Evolutionary conservation across 2,113 vertebrate species (phyloP), one percentile per base, ranked within the genome.

Genomic region (Micronisus gabar): DNA sequence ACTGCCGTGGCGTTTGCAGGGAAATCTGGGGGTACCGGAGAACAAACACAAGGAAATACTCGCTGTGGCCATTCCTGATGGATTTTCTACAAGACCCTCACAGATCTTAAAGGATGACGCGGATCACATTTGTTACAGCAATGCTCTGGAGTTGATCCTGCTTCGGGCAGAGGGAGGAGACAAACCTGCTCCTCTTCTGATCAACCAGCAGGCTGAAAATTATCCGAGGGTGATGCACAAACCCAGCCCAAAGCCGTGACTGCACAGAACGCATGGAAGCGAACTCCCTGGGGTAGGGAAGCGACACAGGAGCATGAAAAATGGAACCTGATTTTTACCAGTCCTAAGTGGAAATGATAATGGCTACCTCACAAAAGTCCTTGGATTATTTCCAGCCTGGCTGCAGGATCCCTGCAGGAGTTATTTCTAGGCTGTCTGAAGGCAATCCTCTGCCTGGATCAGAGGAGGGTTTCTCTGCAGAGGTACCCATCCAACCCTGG

Each of bases 51-150:
- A 81, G n/a, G 75, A 36, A 73, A 52, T 7, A 0, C 55, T 70
- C 0, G 0, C 68, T 29, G 17, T 0, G 4, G 23, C 61, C 85
- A 17, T 25, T 41, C 56, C 70, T 82, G 53, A 12, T 34, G 79
- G 66, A 16, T 76, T 83, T 80, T 26, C 45, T n/a, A 20, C 2
- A 2, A 71, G 38, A 43, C 4, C 27, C 56, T 73, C 62, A 18
- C 20, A 55, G 81, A 9, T 76, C 27, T 52, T 30, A 15, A 23
- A 52, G 50, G 59, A 25, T 19, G 34, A 21, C 0, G 1, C 2
- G 36, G 89, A n/a, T 56, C 27, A 2, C 5, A 27, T 30, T 48
- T 53, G 78, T 34, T 38, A 9, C 0, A 40, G 32, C 0, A 0
- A 50, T 74, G 72, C 63, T 56, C 81, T 66, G 61, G 45, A 81